phyloP scores from a whole-genome alignment of 2,888 invertebrate genomes.

The Reticulitermes lucifugus region DNA sequence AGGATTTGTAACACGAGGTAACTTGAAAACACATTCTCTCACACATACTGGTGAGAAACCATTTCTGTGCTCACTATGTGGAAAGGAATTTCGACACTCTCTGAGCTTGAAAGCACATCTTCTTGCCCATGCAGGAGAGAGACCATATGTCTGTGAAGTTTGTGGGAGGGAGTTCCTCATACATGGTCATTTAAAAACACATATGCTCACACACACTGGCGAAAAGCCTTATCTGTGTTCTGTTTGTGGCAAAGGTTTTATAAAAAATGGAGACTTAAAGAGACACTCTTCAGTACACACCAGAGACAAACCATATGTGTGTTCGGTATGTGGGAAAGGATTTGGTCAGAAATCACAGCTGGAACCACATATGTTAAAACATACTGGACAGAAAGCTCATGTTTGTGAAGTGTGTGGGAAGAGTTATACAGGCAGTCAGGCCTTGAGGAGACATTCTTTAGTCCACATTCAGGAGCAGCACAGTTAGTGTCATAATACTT shows the following conservation, averaged over 20 bases:
- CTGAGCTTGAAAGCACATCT: constrained; percentile 7
- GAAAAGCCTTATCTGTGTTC: constrained; percentile 33
- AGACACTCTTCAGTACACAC: constrained; percentile 21
- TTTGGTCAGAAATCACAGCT: constrained; percentile 7
- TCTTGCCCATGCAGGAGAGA: not conserved
- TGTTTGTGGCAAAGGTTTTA: constrained; percentile 35
- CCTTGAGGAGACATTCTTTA: constrained; percentile 3
- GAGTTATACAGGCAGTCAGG: constrained; percentile 10
- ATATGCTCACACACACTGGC: constrained; percentile 14
- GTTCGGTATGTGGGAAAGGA: constrained; percentile 29
- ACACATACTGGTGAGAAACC: constrained; percentile 17
- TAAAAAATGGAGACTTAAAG: not conserved
- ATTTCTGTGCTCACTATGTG: constrained; percentile 4
- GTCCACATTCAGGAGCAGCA: not conserved
- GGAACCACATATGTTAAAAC: constrained; percentile 15
- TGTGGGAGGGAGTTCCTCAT: constrained; percentile 1
- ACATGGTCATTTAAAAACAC: constrained; percentile 19
- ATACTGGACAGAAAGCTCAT: constrained; percentile 18
- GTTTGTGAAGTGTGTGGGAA: constrained; percentile 14
- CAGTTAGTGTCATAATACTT: not conserved
- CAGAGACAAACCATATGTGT: constrained; percentile 26
- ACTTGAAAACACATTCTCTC: constrained; percentile 1
- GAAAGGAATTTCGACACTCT: constrained; percentile 11
- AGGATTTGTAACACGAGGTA: constrained; percentile 13
- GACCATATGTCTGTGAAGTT: constrained; percentile 3